Base-by-base conservation (phyloP, 1,140 invertebrate species). In the Microplitis demolitor region DNA sequence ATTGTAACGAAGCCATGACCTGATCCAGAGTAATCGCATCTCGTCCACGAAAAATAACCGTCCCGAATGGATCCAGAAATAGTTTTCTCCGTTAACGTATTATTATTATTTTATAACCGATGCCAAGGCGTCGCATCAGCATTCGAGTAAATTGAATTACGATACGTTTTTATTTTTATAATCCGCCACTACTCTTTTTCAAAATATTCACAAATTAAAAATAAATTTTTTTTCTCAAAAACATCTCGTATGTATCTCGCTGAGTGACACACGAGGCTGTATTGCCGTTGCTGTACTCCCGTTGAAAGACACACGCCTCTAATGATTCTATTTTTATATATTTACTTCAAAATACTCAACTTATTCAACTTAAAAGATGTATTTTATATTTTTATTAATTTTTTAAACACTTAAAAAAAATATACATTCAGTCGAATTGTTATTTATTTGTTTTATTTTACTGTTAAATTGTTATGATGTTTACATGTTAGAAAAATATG, bases 41-140 rank as follows among this genome's bases (percentile, higher is more conserved):
- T 24, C 62, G 50, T 58, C 13, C 24, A 67, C 50, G 50, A 64
- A 64, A 71, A 62, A 24, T 24, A 24, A 50, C 24, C 9, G 37
- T 51, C 58, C 66, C 53, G 58, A 53, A 72, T 72, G 9, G 16
- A 72, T 77, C 77, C 75, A 79, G 68, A 79, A 80, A 82, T 82
- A 81, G 75, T 70, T 54, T 33, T 53, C 74, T 39, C 39, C 76
- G 54, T 34, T 67, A 24, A 24, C 24, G 24, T 24, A 45, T 11
- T 50, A 53, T 76, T 77, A n/a, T n/a, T n/a, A n/a, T n/a, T n/a
- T n/a, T n/a, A 77, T 78, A 80, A 81, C 75, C 66, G 61, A 77
- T 79, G 72, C 70, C 66, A 79, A 74, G 74, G 39, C 39, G 11
- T 39, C 39, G 11, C 39, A 39, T 39, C 39, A 39, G 11, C 2